phyloP scores from a whole-genome alignment of 2,113 vertebrate species.

The Ophthalmolycus amberensis region DNA sequence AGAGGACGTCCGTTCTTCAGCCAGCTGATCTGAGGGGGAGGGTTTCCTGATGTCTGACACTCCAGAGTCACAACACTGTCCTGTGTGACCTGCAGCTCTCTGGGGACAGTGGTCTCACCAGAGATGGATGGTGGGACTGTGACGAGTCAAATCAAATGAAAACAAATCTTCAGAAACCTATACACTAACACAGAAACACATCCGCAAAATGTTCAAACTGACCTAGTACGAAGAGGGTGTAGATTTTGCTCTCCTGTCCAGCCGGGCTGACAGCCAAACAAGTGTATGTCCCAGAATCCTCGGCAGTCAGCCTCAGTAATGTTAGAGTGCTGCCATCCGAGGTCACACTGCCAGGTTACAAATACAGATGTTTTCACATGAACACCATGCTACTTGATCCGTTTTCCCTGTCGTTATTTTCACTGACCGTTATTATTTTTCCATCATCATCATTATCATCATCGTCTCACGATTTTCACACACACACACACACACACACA shows the following conservation, averaged over 20 bases:
- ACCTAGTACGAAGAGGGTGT: slow-evolving; percentile 87
- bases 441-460: slow-evolving; percentile 54
- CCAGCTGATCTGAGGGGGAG: slow-evolving; percentile 89
- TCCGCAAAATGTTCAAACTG: slow-evolving; percentile 49
- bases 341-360: slow-evolving; percentile 79
- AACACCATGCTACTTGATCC: not conserved
- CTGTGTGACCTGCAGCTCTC: slow-evolving; percentile 78
- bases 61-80: slow-evolving; percentile 83
- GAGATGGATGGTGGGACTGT: slow-evolving; percentile 88
- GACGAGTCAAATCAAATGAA: slow-evolving; percentile 6
- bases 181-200: not conserved
- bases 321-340: slow-evolving; percentile 84
- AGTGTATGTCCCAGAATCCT: slow-evolving; percentile 88
- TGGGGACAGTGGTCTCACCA: slow-evolving; percentile 58
- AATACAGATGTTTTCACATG: slow-evolving; percentile 32
- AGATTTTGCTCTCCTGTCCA: slow-evolving; percentile 87
- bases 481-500: not conserved
- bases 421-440: slow-evolving; percentile 32
- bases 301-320: slow-evolving; percentile 80
- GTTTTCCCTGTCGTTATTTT: not conserved
- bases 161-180: not conserved
- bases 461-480: slow-evolving; percentile 59
- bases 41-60: slow-evolving; percentile 84
- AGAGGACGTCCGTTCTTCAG: slow-evolving; percentile 89
- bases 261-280: slow-evolving; percentile 87